Conservation (phyloP, 2,888 invertebrate genomes). For the Abscondita cerata region DNA sequence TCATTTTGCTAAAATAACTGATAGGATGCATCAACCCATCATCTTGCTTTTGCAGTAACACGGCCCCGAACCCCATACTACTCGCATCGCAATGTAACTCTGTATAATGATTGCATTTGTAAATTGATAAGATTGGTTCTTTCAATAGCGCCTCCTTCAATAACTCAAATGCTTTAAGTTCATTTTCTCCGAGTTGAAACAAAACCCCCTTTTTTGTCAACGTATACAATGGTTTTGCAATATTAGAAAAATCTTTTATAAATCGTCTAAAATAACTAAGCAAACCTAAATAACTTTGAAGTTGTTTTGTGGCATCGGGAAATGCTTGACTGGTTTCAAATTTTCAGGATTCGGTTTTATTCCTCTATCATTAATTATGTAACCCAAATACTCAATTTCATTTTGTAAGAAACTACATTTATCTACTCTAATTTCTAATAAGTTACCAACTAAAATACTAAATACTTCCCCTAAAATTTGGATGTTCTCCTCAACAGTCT, state of each 20-base stretch:
- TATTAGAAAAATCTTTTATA: neutral
- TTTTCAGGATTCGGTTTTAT: too few species aligned
- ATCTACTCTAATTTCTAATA: too few species aligned
- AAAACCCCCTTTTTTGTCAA: neutral
- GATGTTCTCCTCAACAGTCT: too few species aligned
- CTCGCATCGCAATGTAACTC: slow-evolving; percentile 50
- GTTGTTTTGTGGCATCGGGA: too few species aligned
- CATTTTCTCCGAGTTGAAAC: neutral
- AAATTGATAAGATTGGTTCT: slow-evolving; percentile 32
- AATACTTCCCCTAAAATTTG: too few species aligned
- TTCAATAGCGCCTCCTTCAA: slow-evolving; percentile 39
- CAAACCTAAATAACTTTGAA: too few species aligned
- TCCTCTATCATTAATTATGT: too few species aligned
- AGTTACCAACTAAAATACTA: too few species aligned
- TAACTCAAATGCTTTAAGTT: neutral
- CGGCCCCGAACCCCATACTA: slow-evolving; percentile 43
- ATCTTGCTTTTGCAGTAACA: slow-evolving; percentile 44
- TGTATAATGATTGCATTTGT: slow-evolving; percentile 42
- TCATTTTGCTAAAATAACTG: slow-evolving; percentile 47
- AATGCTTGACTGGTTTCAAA: too few species aligned
- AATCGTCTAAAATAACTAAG: slow-evolving; percentile 4
- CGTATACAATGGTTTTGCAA: slow-evolving; percentile 8
- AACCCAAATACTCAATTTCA: too few species aligned
- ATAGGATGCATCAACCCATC: slow-evolving; percentile 44
- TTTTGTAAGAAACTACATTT: too few species aligned